A percentile compares a stretch with the other conserved stretches of the same genome.
Conservation (phyloP, 2,888 invertebrate species). For the Caenorhabditis doughertyi region DNA sequence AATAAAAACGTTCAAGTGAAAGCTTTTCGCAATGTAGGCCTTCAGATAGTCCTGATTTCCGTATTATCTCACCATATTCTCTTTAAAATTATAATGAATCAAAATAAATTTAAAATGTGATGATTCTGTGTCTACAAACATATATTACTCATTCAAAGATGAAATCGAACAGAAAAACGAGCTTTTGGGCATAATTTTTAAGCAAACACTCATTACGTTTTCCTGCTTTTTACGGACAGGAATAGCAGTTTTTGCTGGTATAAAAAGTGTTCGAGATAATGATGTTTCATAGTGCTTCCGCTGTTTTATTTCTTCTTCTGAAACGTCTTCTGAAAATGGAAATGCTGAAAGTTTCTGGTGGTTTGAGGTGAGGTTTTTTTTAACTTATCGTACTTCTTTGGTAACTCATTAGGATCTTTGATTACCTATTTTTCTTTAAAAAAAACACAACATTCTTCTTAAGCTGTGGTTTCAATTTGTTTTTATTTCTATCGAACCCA, state of each 20-base stretch:
- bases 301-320: not conserved
- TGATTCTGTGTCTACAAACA: conserved; percentile 14
- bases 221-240: conserved; percentile 29
- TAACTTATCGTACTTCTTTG: too few relatives aligned
- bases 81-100: too few relatives aligned
- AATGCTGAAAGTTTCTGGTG: not conserved
- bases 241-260: conserved; percentile 33
- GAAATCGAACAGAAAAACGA: conserved; percentile 7
- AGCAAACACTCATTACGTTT: conserved; percentile 32
- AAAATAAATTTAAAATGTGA: too few relatives aligned
- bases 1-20: too few relatives aligned
- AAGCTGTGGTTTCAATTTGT: not conserved
- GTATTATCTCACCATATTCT: too few relatives aligned
- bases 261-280: conserved; percentile 17
- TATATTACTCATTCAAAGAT: conserved; percentile 15
- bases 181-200: conserved; percentile 47
- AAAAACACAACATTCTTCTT: too few relatives aligned
- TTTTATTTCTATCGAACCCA: conserved; percentile 1
- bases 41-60: too few relatives aligned
- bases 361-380: not conserved
- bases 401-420: too few relatives aligned
- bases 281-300: not conserved
- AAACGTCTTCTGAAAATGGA: not conserved
- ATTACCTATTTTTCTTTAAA: too few relatives aligned
- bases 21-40: too few relatives aligned